Conservation (phyloP, 1,140 invertebrate genomes). For the Achatina immaculata region DNA sequence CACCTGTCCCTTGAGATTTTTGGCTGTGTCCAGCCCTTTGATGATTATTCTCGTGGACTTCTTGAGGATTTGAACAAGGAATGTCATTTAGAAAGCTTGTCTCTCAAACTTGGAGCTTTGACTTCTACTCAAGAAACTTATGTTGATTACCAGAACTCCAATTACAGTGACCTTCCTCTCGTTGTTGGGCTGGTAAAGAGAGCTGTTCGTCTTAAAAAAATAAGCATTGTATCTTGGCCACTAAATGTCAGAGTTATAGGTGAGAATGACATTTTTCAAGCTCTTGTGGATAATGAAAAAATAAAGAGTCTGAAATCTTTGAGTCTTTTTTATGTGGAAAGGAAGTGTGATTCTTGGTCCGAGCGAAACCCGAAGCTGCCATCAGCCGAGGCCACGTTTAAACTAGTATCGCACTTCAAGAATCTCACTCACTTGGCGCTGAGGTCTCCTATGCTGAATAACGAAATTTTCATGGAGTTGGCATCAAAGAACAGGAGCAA, state of each 20-base stretch:
- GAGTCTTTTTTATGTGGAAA: constrained; percentile 19
- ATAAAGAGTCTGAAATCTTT: not conserved
- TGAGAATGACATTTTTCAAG: not conserved
- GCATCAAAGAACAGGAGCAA: not conserved
- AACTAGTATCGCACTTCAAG: not conserved
- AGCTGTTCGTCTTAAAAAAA: constrained; percentile 4
- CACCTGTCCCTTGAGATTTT: constrained; percentile 21
- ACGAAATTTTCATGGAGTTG: constrained; percentile 14
- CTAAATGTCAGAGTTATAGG: not conserved
- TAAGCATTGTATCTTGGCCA: constrained; percentile 32
- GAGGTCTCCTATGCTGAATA: constrained; percentile 29
- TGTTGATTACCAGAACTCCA: no score
- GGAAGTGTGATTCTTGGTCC: not conserved
- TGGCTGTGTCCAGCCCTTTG: not conserved
- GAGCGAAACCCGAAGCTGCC: constrained; percentile 12
- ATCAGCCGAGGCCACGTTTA: not conserved
- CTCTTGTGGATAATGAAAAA: constrained; percentile 9
- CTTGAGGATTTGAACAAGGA: constrained; percentile 9
- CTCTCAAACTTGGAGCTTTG: constrained; percentile 1
- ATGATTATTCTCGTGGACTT: not conserved
- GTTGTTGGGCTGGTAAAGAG: constrained; percentile 2
- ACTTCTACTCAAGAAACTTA: not conserved
- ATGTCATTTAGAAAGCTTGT: constrained; percentile 22
- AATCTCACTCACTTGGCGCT: constrained; percentile 1
- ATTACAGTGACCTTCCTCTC: constrained; percentile 10